Percentiles rank a stretch among this genome's conserved stretches.
phyloP scores from a whole-genome alignment of 2,888 invertebrate species.

The Bombylius major region DNA sequence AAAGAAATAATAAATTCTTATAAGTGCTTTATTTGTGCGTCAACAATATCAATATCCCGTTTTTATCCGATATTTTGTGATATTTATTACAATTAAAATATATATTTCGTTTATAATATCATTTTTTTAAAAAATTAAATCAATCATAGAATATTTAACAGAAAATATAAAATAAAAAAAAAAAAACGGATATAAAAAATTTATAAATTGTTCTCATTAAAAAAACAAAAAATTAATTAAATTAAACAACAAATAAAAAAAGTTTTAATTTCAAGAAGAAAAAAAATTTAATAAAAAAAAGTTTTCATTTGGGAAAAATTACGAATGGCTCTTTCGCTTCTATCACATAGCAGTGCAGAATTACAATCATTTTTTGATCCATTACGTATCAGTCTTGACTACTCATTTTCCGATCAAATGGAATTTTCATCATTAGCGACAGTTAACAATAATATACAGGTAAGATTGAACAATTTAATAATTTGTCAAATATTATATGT shows the following conservation, averaged over 20 bases:
- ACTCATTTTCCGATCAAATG: slow-evolving; percentile 12
- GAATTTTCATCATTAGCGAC: slow-evolving; percentile 11
- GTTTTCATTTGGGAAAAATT: neutral
- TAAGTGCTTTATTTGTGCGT: too few relatives aligned
- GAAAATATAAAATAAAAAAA: too few relatives aligned
- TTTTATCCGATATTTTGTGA: too few relatives aligned
- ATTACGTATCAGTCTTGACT: slow-evolving; percentile 13
- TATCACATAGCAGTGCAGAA: slow-evolving; percentile 32
- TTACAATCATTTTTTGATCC: slow-evolving; percentile 32
- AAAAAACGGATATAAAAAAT: too few relatives aligned
- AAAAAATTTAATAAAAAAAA: slow-evolving; percentile 9
- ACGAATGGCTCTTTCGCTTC: slow-evolving; percentile 37
- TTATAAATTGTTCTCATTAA: too few relatives aligned
- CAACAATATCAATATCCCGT: too few relatives aligned
- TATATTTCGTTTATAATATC: too few relatives aligned
- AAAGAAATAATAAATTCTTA: too few relatives aligned
- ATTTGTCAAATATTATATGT: neutral
- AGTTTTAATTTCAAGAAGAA: neutral
- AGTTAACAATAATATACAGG: slow-evolving; percentile 10
- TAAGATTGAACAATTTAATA: slow-evolving; percentile 8
- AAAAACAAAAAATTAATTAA: too few relatives aligned
- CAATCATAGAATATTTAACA: too few relatives aligned
- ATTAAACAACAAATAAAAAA: neutral
- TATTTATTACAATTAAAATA: too few relatives aligned
- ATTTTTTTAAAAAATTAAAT: too few relatives aligned